These are phyloP conservation scores for Psix sp. DNA, from an alignment of 1,140 invertebrate species.

Conservation along the genomic window DNA sequence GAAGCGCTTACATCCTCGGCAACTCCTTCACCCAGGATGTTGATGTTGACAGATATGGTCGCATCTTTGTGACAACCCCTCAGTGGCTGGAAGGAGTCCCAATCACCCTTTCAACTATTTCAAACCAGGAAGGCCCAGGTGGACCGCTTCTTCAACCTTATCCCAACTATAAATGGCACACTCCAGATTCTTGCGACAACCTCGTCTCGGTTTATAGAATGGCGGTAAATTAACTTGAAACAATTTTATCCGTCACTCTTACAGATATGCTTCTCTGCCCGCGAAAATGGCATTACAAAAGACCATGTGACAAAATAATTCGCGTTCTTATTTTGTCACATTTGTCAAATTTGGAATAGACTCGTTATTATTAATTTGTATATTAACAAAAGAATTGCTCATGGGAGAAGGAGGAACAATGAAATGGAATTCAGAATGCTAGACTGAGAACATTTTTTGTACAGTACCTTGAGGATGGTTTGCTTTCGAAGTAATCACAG, in stretches of 20 bases:
- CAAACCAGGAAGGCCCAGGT: constrained; percentile 61
- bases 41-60: constrained; percentile 68
- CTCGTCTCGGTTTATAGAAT: constrained; percentile 74
- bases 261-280: no score
- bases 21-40: constrained; percentile 74
- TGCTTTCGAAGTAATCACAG: constrained; percentile 2
- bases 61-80: constrained; percentile 74
- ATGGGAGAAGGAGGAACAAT: no score
- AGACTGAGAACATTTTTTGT: no score
- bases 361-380: no score
- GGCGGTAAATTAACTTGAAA: constrained; percentile 70
- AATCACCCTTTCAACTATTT: constrained; percentile 71
- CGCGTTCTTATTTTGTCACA: no score
- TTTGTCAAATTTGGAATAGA: no score
- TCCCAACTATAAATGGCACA: constrained; percentile 73
- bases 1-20: constrained; percentile 67
- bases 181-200: constrained; percentile 65
- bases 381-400: no score
- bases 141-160: constrained; percentile 72
- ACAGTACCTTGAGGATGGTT: neutral
- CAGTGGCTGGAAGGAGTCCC: constrained; percentile 74
- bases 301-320: no score
- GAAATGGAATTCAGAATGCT: no score
- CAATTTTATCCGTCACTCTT: neutral
- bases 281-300: no score